Percentiles rank a stretch among this genome's conserved stretches.
Evolutionary conservation across 2,113 vertebrate genomes (phyloP).

Genomic region (Regulus satrapa): DNA sequence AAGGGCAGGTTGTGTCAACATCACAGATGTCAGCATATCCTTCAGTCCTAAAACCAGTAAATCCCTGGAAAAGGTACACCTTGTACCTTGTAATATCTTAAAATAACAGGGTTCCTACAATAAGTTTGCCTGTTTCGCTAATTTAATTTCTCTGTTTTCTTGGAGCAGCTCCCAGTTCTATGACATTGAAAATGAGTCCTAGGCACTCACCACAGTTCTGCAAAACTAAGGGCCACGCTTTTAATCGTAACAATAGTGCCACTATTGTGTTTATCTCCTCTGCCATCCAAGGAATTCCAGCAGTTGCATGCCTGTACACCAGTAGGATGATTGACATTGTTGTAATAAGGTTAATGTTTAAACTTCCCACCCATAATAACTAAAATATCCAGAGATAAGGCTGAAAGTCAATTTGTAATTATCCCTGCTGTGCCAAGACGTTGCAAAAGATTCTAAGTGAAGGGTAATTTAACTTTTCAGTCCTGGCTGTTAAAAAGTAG

Average conservation of each 20-base stretch:
- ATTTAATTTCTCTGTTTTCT: not conserved
- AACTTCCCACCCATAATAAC: constrained; percentile 50
- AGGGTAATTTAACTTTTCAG: constrained; percentile 32
- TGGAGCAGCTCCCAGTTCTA: not conserved
- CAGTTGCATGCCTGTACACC: constrained; percentile 26
- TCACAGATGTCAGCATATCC: not conserved
- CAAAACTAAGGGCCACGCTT: not conserved
- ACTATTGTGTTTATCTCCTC: constrained; percentile 29
- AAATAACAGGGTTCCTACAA: not conserved
- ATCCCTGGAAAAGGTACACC: not conserved
- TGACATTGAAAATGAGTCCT: not conserved
- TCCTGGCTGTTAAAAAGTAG: not conserved
- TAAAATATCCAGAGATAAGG: constrained; percentile 58
- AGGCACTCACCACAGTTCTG: not conserved
- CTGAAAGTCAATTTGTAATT: constrained; percentile 59
- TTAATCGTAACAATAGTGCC: not conserved
- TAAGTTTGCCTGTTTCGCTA: not conserved
- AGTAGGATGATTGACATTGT: constrained; percentile 44
- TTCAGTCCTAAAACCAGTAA: not conserved
- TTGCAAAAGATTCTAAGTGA: constrained; percentile 45
- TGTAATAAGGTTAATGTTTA: constrained; percentile 66
- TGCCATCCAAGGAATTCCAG: constrained; percentile 37
- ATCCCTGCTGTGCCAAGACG: constrained; percentile 25
- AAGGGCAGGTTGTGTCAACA: not conserved
- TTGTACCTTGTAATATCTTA: not conserved